Base-by-base conservation (phyloP, 2,888 invertebrate genomes). In the Archaeoteleia sp. region DNA sequence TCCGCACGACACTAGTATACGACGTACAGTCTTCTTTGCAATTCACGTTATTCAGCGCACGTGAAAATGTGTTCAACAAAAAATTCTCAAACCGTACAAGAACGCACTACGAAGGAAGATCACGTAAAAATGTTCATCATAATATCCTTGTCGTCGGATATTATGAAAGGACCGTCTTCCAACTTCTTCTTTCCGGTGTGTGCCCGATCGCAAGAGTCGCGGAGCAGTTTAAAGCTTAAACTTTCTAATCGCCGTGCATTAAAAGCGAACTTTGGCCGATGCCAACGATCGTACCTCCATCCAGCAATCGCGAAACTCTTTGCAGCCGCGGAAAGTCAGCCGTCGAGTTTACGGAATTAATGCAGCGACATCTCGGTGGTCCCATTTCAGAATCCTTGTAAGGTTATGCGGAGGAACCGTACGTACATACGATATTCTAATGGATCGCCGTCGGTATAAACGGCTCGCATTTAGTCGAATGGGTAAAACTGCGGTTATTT, bases 401-500 rank as follows among this genome's bases (percentile, higher is more conserved):
- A 60, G 58, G 55, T 58, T 62, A 55, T 57, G 34, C 51, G 25
- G 54, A 63, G 63, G 61, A 62, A 58, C 39, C 70, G 29, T 42
- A 60, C 70, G 34, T 63, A 61, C 61, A 62, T 70, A 70, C 72
- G 75, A 77, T 77, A 79, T 79, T 80, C 76, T 80, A 79, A 82
- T 78, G 77, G 74, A 60, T 67, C 66, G 54, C 54, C 61, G 51
- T 46, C 63, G 45, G 67, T 70, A 65, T 66, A 74, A 65, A 46
- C 69, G 70, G 65, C 67, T 60, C 70, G 77, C 81, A 77, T 78
- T 82, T 82, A 79, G 78, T 61, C 74, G 76, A 78, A 79, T 76
- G 77, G 77, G 78, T 80, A 80, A 82, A 83, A 82, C 81, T 81
- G 77, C 80, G 76, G 82, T 83, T 83, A 82, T 83, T 83, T 83